Percentiles rank a stretch among this genome's conserved stretches.
Conservation (phyloP, 2,797 vertebrate species). For the Tamandua tetradactyla region DNA sequence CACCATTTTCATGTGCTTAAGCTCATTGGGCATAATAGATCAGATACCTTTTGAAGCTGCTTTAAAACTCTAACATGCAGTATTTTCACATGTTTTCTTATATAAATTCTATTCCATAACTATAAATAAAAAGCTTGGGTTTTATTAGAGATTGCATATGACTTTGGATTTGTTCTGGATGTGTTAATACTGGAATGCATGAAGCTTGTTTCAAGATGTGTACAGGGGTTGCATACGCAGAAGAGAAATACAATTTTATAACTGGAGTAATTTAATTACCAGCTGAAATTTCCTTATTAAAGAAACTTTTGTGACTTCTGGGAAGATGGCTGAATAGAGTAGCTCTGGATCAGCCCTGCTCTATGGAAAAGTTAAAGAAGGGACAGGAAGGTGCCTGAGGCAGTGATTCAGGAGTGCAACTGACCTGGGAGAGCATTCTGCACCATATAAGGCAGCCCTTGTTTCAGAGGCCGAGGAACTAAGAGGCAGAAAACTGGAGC, state of each 20-base stretch:
- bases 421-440: no score
- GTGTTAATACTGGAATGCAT: not conserved
- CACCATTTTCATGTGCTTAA: no score
- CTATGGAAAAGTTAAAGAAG: no score
- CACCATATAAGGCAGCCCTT: no score
- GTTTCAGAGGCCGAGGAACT: no score
- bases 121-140: not conserved
- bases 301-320: conserved; percentile 65
- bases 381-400: no score
- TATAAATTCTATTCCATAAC: not conserved
- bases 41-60: not conserved
- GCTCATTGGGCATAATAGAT: not conserved
- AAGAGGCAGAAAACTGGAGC: no score
- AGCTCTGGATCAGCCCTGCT: no score
- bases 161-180: not conserved
- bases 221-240: not conserved
- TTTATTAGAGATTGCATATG: not conserved
- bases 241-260: conserved; percentile 64
- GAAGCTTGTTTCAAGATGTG: not conserved
- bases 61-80: not conserved
- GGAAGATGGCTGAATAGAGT: no score
- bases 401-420: no score
- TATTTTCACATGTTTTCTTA: not conserved
- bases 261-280: conserved; percentile 45
- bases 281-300: conserved; percentile 62